A percentile compares a stretch with the other conserved stretches of the same genome.
Evolutionary conservation across 2,797 vertebrate genomes (phyloP).

Genomic region (Erethizon dorsatum): DNA sequence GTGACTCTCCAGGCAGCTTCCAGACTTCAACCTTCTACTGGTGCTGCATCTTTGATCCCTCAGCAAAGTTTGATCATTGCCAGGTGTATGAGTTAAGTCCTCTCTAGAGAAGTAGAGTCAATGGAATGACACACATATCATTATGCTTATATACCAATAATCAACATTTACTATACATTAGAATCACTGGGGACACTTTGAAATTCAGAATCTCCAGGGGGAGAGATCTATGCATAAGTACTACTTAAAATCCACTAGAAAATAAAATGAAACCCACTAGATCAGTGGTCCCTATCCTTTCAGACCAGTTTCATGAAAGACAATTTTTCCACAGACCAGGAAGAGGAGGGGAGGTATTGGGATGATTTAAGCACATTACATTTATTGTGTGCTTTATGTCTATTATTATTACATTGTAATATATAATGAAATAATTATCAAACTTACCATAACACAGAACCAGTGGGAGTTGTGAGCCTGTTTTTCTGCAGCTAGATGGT

Average conservation of each 20-base stretch:
- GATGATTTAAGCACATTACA: not conserved
- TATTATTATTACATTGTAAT: not conserved
- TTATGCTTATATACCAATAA: not conserved
- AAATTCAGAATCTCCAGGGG: not conserved
- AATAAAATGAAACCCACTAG: not conserved
- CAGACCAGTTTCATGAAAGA: not conserved
- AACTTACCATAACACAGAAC: not conserved
- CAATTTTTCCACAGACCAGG: not conserved
- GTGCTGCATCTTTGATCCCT: not conserved
- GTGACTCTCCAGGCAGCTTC: not conserved
- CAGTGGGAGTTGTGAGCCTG: not conserved
- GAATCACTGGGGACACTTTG: not conserved
- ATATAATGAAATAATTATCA: not conserved
- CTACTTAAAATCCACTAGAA: not conserved
- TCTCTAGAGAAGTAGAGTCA: not conserved
- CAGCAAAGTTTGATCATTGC: not conserved
- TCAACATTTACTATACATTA: not conserved
- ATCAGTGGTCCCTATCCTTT: not conserved
- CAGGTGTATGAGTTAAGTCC: not conserved
- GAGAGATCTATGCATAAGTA: not conserved
- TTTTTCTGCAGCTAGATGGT: not conserved
- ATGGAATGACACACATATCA: not conserved
- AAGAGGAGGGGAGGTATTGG: not conserved
- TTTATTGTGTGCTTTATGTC: not conserved
- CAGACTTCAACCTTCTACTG: not conserved